These are phyloP conservation scores for Borostomias antarcticus DNA, from an alignment of 2,797 vertebrate species.

Conservation along the genomic window DNA sequence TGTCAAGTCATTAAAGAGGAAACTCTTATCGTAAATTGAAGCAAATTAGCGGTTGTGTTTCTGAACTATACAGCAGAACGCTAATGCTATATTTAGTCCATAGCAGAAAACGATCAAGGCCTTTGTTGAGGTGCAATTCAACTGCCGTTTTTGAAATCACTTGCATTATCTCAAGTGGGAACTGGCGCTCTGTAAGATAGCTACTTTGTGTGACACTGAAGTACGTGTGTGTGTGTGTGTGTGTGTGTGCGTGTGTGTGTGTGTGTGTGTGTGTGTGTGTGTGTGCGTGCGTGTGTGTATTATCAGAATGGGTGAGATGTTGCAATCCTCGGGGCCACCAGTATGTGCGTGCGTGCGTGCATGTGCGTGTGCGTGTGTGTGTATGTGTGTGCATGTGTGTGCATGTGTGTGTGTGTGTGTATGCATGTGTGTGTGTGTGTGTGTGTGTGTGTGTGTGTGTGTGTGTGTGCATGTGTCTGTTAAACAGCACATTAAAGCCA, in stretches of 20 bases:
- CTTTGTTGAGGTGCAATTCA: conserved; percentile 34
- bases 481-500: conserved; percentile 65
- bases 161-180: conserved; percentile 55
- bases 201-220: conserved; percentile 57
- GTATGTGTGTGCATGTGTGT: too few species aligned
- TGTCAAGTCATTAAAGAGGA: neutral
- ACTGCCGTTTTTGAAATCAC: conserved; percentile 45
- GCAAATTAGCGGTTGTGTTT: conserved; percentile 13
- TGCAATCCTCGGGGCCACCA: too few species aligned
- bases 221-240: conserved; percentile 15
- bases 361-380: too few species aligned
- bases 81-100: conserved; percentile 36
- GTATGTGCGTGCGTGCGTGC: too few species aligned
- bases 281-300: conserved; percentile 12
- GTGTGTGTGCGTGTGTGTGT: conserved; percentile 9
- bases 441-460: too few species aligned
- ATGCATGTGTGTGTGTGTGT: too few species aligned
- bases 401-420: too few species aligned
- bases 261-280: conserved; percentile 16
- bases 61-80: conserved; percentile 11
- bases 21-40: neutral
- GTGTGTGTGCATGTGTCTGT: conserved; percentile 8
- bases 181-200: conserved; percentile 41
- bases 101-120: neutral
- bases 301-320: too few species aligned